Conservation (phyloP, 2,113 vertebrate genomes). For the Corythornis cristatus region DNA sequence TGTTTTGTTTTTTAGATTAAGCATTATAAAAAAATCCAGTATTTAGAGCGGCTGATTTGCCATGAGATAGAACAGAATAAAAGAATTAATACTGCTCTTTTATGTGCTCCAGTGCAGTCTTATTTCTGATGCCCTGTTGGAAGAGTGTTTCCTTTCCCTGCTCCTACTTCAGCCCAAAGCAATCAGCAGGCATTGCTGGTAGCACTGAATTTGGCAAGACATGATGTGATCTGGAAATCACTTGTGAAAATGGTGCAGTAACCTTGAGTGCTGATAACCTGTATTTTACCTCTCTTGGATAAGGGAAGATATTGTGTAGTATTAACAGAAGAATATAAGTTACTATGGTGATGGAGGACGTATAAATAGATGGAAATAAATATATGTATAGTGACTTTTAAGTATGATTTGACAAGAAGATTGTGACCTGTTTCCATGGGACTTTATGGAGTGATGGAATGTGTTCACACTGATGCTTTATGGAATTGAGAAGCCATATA, state of each 20-base stretch:
- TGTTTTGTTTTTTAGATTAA: not conserved
- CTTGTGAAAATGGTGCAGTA: not conserved
- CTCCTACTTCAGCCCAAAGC: not conserved
- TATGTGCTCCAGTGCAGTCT: not conserved
- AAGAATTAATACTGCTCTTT: not conserved
- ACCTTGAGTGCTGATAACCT: not conserved
- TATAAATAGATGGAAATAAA: slow-evolving; percentile 30
- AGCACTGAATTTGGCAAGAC: not conserved
- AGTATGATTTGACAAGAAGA: not conserved
- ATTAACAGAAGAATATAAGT: slow-evolving; percentile 3
- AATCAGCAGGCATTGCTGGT: not conserved
- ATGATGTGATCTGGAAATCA: not conserved
- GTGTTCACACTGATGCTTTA: not conserved
- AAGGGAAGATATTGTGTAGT: not conserved
- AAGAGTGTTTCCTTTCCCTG: not conserved
- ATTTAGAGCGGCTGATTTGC: not conserved
- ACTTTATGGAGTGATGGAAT: not conserved
- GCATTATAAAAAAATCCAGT: not conserved
- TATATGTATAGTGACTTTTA: not conserved
- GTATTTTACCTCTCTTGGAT: not conserved
- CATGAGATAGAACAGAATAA: not conserved
- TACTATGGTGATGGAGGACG: slow-evolving; percentile 40
- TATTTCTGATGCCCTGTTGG: not conserved
- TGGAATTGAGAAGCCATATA: not conserved
- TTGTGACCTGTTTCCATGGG: not conserved